Base-by-base conservation (phyloP, 2,888 invertebrate genomes). In the Stegophylla sp. region DNA sequence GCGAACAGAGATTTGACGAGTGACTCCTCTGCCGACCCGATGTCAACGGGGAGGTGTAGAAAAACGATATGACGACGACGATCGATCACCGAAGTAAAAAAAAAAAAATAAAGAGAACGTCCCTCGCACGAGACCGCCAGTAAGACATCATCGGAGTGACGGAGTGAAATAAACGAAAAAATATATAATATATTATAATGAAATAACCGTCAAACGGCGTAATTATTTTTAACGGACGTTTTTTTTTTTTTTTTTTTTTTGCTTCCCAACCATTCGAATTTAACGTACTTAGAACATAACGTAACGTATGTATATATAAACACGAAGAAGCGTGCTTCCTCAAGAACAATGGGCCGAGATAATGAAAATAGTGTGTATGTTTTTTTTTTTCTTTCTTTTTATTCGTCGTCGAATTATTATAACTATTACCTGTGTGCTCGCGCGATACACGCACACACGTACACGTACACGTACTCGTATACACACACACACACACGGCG, bases 211-310 rank as follows among this genome's bases (percentile, higher is more conserved):
- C 43, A 67, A 59, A 56, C 34, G 45, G 17, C 66, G 69, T 79
- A 79, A 79, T 79, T 79, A 79, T 79, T 79, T 79, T 79, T 79
- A 79, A 79, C 79, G 79, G 79, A 79, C 79, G 17, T 75, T 75
- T 75, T 64, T 28, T 28, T 67, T 45, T 63, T n/a, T n/a, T n/a
- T n/a, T n/a, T n/a, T n/a, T n/a, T n/a, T n/a, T n/a, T n/a, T n/a
- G n/a, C n/a, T n/a, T 51, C 45, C 26, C 61, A 5, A 20, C 43
- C 73, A 59, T 73, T 43, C 66, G 23, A 7, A 34, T 34, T 5
- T 34, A 34, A 34, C 23, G 10, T 43, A 23, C 20, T n/a, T n/a
- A n/a, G n/a, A n/a, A n/a, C n/a, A n/a, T n/a, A n/a, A n/a, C n/a
- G n/a, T n/a, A n/a, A n/a, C n/a, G n/a, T n/a, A 26, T n/a, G 13